These are phyloP conservation scores for Hololepta plana DNA, from an alignment of 2,888 invertebrate species.

Conservation along the genomic window DNA sequence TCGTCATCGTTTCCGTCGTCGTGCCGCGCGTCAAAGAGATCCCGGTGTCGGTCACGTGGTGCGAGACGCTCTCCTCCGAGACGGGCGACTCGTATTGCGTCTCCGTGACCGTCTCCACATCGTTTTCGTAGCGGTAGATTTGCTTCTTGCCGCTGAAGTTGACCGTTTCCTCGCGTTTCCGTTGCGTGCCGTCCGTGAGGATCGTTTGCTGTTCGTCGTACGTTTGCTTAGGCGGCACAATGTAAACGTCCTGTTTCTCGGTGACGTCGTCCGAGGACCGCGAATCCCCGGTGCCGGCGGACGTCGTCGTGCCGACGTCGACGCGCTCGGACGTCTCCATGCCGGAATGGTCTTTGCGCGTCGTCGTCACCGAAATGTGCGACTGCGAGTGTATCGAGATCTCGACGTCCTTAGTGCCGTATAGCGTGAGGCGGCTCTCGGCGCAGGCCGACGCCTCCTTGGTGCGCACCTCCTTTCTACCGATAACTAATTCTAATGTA, in stretches of 20 bases:
- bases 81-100: conserved; percentile 23
- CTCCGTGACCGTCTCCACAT: conserved; percentile 11
- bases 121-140: conserved; percentile 30
- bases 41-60: conserved; percentile 34
- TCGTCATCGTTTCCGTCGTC: conserved; percentile 28
- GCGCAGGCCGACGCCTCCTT: conserved; percentile 32
- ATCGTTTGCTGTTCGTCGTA: conserved; percentile 13
- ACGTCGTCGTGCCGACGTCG: conserved; percentile 28
- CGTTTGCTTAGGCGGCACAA: conserved; percentile 21
- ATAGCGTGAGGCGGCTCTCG: conserved; percentile 32
- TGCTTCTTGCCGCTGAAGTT: conserved; percentile 32
- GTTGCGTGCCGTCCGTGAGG: conserved; percentile 16
- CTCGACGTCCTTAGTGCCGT: conserved; percentile 33
- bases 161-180: conserved; percentile 31
- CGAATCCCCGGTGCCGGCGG: conserved; percentile 24
- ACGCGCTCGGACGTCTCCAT: conserved; percentile 29
- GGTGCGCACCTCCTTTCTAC: conserved; percentile 33
- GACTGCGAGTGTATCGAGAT: conserved; percentile 35
- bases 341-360: conserved; percentile 26
- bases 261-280: conserved; percentile 14
- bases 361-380: conserved; percentile 31
- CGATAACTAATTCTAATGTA: conserved; percentile 32
- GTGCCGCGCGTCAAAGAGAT: conserved; percentile 33
- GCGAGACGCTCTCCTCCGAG: conserved; percentile 32
- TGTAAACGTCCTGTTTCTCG: conserved; percentile 21